Base-by-base conservation (phyloP, 2,888 invertebrate genomes). In the Koerneria pararmatus region DNA sequence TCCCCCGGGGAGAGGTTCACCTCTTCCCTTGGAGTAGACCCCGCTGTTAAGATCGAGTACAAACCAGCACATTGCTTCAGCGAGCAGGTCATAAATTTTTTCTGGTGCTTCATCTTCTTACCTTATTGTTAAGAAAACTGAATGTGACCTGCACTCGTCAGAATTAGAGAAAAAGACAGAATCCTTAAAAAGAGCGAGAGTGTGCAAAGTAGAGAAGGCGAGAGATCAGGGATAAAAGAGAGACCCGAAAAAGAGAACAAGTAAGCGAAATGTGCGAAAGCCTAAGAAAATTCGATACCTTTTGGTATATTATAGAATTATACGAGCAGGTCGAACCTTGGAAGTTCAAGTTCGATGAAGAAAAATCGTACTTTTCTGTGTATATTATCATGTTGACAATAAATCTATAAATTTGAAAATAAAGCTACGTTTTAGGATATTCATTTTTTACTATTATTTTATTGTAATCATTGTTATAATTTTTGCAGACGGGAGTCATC, bases 11-110 rank as follows among this genome's bases (percentile, higher is more conserved):
- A 85, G 73, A 81, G 83, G 66, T 84, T 85, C 74, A 72, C 74
- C 62, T 81, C 82, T 66, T 84, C 84, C 2, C 74, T 85, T 51
- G 85, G 85, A 51, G 82, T 84, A 5, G 85, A 85, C 70, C 79
- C 83, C 2, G 78, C 84, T 15, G 78, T 85, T 34, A 78, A 82
- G 65, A 78, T 85, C 3, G 78, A 73, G 19, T 85, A 85, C 76
- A 80, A 83, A 65, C 84, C 85, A n/a, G 77, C 80, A 51, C 78
- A 80, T 65, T 84, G 84, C 70, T 82, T 78, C 68, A 78, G 78
- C n/a, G 83, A 83, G 49, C 74, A 77, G 71, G 76, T 73, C 46
- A 29, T 31, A 34, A 15, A 29, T 29, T 15, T 29, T 31, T 48
- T 59, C 19, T 4, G 46, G 29, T 19, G 57, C 15, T n/a, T 29